phyloP scores from a whole-genome alignment of 1,140 invertebrate genomes.

The Cyrtorhinus lividipennis region DNA sequence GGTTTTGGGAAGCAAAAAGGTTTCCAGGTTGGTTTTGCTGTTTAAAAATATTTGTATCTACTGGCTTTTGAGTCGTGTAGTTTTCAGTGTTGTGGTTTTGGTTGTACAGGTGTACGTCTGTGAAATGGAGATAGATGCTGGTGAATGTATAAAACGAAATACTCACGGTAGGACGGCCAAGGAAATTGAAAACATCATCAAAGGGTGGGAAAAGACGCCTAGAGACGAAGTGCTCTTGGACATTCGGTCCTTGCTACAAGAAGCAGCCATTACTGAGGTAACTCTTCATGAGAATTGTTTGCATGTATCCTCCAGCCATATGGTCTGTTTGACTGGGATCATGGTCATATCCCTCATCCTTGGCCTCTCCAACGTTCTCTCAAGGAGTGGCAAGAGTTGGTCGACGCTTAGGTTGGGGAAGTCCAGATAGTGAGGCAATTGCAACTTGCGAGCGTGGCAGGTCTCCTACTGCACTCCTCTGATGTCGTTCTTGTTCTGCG shows the following conservation, averaged over 20 bases:
- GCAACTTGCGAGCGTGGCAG: too few relatives aligned
- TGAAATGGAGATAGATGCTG: slow-evolving; percentile 68
- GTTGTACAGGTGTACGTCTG: slow-evolving; percentile 62
- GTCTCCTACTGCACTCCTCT: too few relatives aligned
- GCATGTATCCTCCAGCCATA: slow-evolving; percentile 12
- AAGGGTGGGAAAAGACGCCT: slow-evolving; percentile 66
- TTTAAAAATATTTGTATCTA: neutral
- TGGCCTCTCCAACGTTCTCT: too few relatives aligned
- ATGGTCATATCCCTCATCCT: too few relatives aligned
- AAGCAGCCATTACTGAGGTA: slow-evolving; percentile 53
- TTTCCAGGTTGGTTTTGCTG: slow-evolving; percentile 56
- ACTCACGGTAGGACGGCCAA: slow-evolving; percentile 62
- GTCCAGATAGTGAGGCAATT: too few relatives aligned
- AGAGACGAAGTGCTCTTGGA: slow-evolving; percentile 51
- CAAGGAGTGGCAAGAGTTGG: too few relatives aligned
- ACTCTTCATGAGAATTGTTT: too few relatives aligned
- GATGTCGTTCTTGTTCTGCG: too few relatives aligned
- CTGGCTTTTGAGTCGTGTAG: slow-evolving; percentile 1
- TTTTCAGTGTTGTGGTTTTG: slow-evolving; percentile 24
- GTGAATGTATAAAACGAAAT: slow-evolving; percentile 64
- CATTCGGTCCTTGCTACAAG: slow-evolving; percentile 65
- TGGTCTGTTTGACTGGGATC: neutral
- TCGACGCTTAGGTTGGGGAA: too few relatives aligned
- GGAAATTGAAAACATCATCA: slow-evolving; percentile 62
- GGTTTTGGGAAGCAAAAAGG: slow-evolving; percentile 72